phyloP scores from a whole-genome alignment of 2,113 vertebrate species.

The Amphiprion percula region DNA sequence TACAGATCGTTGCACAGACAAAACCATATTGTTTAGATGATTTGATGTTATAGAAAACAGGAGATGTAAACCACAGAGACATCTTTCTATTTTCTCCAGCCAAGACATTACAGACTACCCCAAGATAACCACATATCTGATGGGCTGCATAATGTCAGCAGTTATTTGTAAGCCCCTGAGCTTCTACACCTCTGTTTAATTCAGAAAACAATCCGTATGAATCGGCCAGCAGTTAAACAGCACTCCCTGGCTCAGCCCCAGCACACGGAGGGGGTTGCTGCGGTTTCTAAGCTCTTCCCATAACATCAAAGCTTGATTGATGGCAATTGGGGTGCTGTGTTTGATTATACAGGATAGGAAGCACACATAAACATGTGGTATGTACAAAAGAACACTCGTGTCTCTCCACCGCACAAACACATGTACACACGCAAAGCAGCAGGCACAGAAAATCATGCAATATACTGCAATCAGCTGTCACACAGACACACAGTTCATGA shows the following conservation, averaged over 20 bases:
- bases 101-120: neutral
- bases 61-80: neutral
- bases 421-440: constrained; percentile 24
- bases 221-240: constrained; percentile 24
- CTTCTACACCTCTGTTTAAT: constrained; percentile 34
- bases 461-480: constrained; percentile 42
- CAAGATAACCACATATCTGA: constrained; percentile 19
- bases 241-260: constrained; percentile 1
- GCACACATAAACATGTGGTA: constrained; percentile 36
- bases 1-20: neutral
- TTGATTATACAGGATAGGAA: constrained; percentile 66
- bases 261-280: constrained; percentile 6
- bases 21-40: constrained; percentile 23
- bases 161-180: neutral
- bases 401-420: constrained; percentile 10
- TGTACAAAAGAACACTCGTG: constrained; percentile 39
- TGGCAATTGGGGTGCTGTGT: constrained; percentile 56
- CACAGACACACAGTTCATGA: constrained; percentile 6
- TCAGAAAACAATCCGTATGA: constrained; percentile 33
- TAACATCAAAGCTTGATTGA: constrained; percentile 68
- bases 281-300: constrained; percentile 21
- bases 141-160: constrained; percentile 1
- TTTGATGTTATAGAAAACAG: constrained; percentile 20
- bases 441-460: constrained; percentile 35
- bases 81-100: constrained; percentile 8